phyloP scores from a whole-genome alignment of 2,113 vertebrate genomes.

The Larimichthys crocea region DNA sequence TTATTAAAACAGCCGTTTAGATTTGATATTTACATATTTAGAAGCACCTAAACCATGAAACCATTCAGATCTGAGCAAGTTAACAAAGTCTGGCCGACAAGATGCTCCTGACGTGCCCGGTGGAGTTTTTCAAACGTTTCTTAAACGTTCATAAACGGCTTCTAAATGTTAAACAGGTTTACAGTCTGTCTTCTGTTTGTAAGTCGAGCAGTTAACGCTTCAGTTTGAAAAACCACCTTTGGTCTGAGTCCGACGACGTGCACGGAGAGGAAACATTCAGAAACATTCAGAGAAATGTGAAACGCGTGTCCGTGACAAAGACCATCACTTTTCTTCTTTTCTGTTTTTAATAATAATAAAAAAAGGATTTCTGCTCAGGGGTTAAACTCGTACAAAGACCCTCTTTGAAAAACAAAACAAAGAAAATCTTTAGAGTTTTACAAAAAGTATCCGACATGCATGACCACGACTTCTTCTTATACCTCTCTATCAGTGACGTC shows the following conservation, averaged over 20 bases:
- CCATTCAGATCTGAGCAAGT: too few relatives aligned
- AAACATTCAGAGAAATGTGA: slow-evolving; percentile 1
- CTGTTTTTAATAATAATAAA: slow-evolving; percentile 2
- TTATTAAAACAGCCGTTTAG: too few relatives aligned
- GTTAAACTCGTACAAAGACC: slow-evolving; percentile 57
- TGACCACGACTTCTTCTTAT: slow-evolving; percentile 33
- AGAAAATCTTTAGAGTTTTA: slow-evolving; percentile 13
- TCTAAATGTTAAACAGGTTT: not conserved
- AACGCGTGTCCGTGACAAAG: not conserved
- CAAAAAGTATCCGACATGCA: slow-evolving; percentile 43
- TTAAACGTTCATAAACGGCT: not conserved
- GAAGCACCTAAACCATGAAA: too few relatives aligned
- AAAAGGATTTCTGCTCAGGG: slow-evolving; percentile 87
- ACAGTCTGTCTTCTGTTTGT: not conserved
- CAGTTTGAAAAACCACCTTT: not conserved
- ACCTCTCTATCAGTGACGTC: slow-evolving; percentile 12
- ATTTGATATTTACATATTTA: too few relatives aligned
- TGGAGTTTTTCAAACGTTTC: not conserved
- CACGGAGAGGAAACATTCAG: not conserved
- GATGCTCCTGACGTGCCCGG: too few relatives aligned
- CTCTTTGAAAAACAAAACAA: slow-evolving; percentile 24
- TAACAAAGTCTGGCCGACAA: too few relatives aligned
- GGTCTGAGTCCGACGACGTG: not conserved
- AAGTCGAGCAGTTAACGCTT: not conserved
- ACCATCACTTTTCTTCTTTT: not conserved